Conservation (phyloP, 2,113 vertebrate genomes). For the Dunckerocampus dactyliophorus region DNA sequence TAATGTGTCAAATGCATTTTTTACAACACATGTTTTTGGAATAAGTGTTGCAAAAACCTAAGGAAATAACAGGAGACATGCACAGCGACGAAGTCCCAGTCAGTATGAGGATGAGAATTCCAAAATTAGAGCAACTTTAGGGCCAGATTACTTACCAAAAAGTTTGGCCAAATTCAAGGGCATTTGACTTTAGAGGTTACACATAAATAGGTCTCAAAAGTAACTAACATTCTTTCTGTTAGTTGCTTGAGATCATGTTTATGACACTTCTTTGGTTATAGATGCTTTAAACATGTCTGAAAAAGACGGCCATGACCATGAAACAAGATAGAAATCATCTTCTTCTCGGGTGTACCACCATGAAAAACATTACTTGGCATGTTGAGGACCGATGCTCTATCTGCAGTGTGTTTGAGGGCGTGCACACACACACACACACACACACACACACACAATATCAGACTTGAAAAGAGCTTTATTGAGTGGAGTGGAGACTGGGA, state of each 20-base stretch:
- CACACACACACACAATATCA: constrained; percentile 55
- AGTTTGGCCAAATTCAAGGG: not conserved
- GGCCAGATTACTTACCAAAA: no score
- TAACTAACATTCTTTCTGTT: constrained; percentile 14
- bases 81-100: no score
- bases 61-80: no score
- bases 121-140: no score
- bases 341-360: constrained; percentile 21
- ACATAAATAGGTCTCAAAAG: not conserved
- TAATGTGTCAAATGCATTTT: no score
- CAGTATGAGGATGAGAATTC: no score
- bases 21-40: no score
- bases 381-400: constrained; percentile 22
- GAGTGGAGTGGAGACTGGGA: constrained; percentile 70
- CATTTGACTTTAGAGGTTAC: not conserved
- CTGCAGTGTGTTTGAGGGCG: constrained; percentile 36
- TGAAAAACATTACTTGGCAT: constrained; percentile 47
- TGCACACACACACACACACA: not conserved
- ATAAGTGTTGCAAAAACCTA: no score
- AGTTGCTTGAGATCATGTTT: constrained; percentile 8
- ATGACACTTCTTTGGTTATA: constrained; percentile 17
- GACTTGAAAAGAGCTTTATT: constrained; percentile 71
- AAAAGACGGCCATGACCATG: not conserved
- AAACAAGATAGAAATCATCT: constrained; percentile 42
- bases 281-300: constrained; percentile 16